phyloP scores from a whole-genome alignment of 2,888 invertebrate species.

The Protophormia terraenovae region DNA sequence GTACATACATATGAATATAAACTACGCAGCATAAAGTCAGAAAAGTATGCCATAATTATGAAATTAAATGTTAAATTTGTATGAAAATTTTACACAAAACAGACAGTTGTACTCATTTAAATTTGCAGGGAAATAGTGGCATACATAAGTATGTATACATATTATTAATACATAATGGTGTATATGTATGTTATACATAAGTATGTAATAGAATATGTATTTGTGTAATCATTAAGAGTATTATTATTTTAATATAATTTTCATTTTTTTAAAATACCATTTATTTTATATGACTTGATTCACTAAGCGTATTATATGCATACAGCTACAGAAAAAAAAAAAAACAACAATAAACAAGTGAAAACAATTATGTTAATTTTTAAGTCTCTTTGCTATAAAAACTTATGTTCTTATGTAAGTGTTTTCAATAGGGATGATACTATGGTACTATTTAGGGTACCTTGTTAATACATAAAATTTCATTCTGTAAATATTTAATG shows the following conservation, averaged over 20 bases:
- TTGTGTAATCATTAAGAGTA: background rate
- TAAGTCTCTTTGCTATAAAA: no score
- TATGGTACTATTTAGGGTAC: no score
- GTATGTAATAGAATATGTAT: background rate
- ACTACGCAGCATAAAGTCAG: background rate
- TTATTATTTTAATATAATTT: background rate
- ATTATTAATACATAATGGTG: no score
- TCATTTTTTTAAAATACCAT: background rate
- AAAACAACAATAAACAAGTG: no score
- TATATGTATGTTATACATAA: background rate
- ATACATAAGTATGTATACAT: background rate
- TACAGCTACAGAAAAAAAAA: no score
- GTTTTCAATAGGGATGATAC: no score
- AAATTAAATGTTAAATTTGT: slow-evolving; percentile 39
- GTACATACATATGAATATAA: background rate
- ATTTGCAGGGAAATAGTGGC: background rate
- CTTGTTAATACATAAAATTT: no score
- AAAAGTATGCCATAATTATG: slow-evolving; percentile 48
- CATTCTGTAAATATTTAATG: no score
- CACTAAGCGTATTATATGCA: background rate
- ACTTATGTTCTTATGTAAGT: no score
- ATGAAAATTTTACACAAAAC: background rate
- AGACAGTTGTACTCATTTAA: background rate
- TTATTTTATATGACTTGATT: background rate
- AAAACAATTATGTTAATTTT: no score